Percentiles rank a stretch among this genome's conserved stretches.
Conservation (phyloP, 1,140 invertebrate species). For the Drosophila repletoides region DNA sequence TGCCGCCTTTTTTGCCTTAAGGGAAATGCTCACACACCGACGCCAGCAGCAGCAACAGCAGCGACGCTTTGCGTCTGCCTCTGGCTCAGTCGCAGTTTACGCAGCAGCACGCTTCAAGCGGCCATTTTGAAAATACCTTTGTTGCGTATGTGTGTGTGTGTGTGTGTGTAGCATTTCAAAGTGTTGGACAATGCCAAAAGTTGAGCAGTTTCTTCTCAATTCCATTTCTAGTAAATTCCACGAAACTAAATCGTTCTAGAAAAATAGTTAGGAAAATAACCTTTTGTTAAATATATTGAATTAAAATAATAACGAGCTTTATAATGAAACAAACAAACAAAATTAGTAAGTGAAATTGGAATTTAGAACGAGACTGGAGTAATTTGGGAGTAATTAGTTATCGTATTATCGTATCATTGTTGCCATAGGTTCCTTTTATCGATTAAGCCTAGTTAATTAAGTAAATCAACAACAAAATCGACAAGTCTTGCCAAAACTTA, state of each 20-base stretch:
- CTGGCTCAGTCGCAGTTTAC: background rate
- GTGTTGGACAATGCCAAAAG: background rate
- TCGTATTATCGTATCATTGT: conserved; percentile 14
- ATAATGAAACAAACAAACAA: too few species aligned
- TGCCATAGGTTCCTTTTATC: conserved; percentile 69
- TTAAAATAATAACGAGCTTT: too few species aligned
- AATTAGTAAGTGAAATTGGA: too few species aligned
- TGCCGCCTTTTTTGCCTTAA: conserved; percentile 83
- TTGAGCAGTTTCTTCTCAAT: too few species aligned
- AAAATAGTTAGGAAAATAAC: too few species aligned
- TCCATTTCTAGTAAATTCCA: too few species aligned
- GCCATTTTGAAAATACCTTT: conserved; percentile 55
- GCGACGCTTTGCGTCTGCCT: conserved; percentile 39
- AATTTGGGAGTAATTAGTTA: too few species aligned
- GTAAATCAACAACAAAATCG: conserved; percentile 72
- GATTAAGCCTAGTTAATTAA: conserved; percentile 23
- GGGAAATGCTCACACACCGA: conserved; percentile 80
- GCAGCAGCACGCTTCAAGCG: conserved; percentile 52
- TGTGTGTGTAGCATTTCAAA: conserved; percentile 58
- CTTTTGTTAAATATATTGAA: too few species aligned
- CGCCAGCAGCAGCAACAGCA: conserved; percentile 56
- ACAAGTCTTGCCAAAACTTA: conserved; percentile 80
- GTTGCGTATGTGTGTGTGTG: background rate
- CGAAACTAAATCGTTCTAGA: too few species aligned
- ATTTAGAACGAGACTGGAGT: too few species aligned